Conservation (phyloP, 2,888 invertebrate genomes). For the Agelastica alni region DNA sequence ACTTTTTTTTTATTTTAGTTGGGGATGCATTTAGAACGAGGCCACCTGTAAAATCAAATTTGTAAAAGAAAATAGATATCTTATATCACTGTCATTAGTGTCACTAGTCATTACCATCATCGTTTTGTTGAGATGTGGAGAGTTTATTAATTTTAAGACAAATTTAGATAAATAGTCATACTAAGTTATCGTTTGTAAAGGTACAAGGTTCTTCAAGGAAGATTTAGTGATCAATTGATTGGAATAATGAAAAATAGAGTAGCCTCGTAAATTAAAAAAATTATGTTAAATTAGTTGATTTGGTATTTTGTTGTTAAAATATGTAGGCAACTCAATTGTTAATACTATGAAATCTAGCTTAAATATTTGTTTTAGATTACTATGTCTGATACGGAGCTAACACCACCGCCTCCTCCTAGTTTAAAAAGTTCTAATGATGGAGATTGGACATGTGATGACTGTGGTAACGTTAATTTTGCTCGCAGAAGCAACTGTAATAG, state of each 20-base stretch:
- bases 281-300: conserved; percentile 3
- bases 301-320: conserved; percentile 12
- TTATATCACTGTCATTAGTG: background rate
- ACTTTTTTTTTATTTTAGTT: too few relatives aligned
- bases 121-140: background rate
- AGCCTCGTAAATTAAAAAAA: conserved; percentile 6
- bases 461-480: conserved; percentile 95
- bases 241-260: conserved; percentile 21
- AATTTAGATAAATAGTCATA: conserved; percentile 13
- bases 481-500: conserved; percentile 88
- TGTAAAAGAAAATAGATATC: too few relatives aligned
- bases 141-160: conserved; percentile 11
- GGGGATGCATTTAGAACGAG: too few relatives aligned
- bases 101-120: background rate
- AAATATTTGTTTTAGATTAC: conserved; percentile 35
- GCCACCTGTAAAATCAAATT: too few relatives aligned
- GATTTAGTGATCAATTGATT: conserved; percentile 30
- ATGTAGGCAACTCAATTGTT: conserved; percentile 12
- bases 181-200: conserved; percentile 35
- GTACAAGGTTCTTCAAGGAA: conserved; percentile 34
- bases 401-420: conserved; percentile 49
- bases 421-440: conserved; percentile 51
- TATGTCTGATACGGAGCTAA: conserved; percentile 46
- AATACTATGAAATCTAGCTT: background rate
- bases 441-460: conserved; percentile 74